phyloP scores from a whole-genome alignment of 1,140 invertebrate species.

The Brachionus paranguensis region DNA sequence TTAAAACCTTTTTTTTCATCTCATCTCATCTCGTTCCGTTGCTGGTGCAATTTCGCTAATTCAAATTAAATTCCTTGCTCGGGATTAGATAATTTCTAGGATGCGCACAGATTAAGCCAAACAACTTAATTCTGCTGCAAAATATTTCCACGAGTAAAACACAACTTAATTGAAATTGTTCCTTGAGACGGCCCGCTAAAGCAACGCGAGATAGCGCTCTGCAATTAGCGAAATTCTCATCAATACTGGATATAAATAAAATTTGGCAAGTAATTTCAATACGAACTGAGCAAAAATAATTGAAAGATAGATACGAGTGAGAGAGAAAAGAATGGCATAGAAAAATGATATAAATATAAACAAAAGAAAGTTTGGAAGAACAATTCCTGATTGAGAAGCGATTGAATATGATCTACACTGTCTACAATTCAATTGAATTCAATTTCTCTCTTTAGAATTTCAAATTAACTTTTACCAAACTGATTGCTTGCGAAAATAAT shows the following conservation, averaged over 20 bases:
- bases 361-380: neutral
- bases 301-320: neutral
- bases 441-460: conserved; percentile 8
- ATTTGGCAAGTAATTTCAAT: neutral
- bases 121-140: neutral
- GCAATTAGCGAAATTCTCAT: neutral
- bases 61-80: conserved; percentile 16
- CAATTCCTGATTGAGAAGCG: conserved; percentile 19
- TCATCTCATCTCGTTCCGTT: neutral
- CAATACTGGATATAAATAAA: neutral
- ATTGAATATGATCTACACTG: neutral
- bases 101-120: neutral
- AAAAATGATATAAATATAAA: conserved; percentile 17
- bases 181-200: neutral
- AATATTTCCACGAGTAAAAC: neutral
- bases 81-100: conserved; percentile 16
- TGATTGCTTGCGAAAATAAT: conserved; percentile 2
- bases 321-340: neutral
- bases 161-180: conserved; percentile 2
- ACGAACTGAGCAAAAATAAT: neutral
- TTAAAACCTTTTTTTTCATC: neutral
- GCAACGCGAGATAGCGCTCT: neutral
- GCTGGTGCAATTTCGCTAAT: conserved; percentile 34
- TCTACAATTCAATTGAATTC: conserved; percentile 14
- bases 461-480: conserved; percentile 26